Percentiles rank a stretch among this genome's conserved stretches.
phyloP scores from a whole-genome alignment of 2,797 vertebrate species.

The Onychomys torridus region DNA sequence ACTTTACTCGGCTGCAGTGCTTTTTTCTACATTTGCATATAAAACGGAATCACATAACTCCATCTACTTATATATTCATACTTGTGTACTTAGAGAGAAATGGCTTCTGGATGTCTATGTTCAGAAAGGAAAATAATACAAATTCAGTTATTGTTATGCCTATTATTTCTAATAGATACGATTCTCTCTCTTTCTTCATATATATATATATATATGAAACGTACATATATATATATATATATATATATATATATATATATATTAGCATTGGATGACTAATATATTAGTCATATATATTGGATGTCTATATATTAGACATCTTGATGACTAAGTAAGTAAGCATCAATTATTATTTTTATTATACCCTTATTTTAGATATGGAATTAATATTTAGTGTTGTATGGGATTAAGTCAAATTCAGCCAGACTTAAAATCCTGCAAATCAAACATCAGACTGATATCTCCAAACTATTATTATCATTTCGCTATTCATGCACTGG shows the following conservation, averaged over 20 bases:
- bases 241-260: not conserved
- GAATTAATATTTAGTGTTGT: not conserved
- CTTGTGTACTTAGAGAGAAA: not conserved
- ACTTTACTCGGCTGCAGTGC: not conserved
- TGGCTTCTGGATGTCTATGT: not conserved
- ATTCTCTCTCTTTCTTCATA: not conserved
- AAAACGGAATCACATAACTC: not conserved
- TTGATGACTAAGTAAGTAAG: not conserved
- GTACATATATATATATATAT: not conserved
- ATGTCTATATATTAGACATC: no score
- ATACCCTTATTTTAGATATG: not conserved
- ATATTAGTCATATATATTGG: no score
- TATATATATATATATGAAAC: not conserved
- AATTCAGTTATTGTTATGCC: not conserved
- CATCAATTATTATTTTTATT: not conserved
- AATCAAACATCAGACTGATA: not conserved
- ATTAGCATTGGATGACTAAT: not conserved
- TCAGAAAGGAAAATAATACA: not conserved
- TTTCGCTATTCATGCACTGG: not conserved
- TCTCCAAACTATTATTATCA: not conserved
- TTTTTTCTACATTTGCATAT: not conserved
- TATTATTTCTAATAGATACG: not conserved
- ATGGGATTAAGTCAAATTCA: not conserved
- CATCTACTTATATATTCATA: not conserved
- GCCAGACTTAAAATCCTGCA: not conserved